Evolutionary conservation across 2,888 invertebrate genomes (phyloP).

Genomic region (Eupithecia abbreviata): DNA sequence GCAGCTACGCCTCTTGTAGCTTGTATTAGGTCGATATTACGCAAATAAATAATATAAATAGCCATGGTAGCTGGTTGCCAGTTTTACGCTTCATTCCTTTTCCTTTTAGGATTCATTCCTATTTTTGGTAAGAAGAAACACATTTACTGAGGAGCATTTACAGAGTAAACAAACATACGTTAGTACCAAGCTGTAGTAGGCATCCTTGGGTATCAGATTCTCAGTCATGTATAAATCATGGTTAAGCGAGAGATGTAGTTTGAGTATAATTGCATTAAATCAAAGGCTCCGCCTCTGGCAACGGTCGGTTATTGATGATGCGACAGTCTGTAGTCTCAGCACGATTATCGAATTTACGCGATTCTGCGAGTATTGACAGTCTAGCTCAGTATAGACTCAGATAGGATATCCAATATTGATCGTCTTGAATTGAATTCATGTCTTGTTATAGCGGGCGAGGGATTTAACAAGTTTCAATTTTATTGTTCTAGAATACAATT

Average conservation of each 20-base stretch:
- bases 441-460: neutral
- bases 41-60: slow-evolving; percentile 32
- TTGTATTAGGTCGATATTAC: slow-evolving; percentile 33
- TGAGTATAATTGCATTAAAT: slow-evolving; percentile 24
- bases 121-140: slow-evolving; percentile 9
- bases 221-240: slow-evolving; percentile 9
- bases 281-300: slow-evolving; percentile 15
- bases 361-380: slow-evolving; percentile 6
- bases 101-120: too few species aligned
- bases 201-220: slow-evolving; percentile 7
- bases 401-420: slow-evolving; percentile 7
- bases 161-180: neutral
- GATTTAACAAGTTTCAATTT: neutral
- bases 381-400: neutral
- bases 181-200: neutral
- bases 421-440: neutral
- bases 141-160: neutral
- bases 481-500: neutral
- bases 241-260: slow-evolving; percentile 2
- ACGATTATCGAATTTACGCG: slow-evolving; percentile 13
- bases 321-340: slow-evolving; percentile 10
- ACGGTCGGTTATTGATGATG: slow-evolving; percentile 20
- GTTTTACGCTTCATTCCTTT: too few species aligned
- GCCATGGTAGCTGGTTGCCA: slow-evolving; percentile 3
- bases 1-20: slow-evolving; percentile 31